These are phyloP conservation scores for Rhynchophorus ferrugineus DNA, from an alignment of 1,140 invertebrate genomes.

Conservation along the genomic window DNA sequence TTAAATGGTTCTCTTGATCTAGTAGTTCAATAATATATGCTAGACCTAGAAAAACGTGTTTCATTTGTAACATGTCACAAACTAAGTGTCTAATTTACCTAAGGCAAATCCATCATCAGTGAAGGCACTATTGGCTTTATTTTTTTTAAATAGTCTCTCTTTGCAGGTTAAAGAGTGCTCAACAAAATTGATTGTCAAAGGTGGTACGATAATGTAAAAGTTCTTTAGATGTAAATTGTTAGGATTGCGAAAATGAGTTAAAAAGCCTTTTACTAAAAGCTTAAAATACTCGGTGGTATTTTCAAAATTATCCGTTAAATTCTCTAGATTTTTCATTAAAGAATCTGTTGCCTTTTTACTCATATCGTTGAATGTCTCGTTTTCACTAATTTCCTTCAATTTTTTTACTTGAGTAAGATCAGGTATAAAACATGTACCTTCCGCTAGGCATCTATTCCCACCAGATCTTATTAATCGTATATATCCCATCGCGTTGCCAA, in stretches of 20 bases:
- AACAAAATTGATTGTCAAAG: slow-evolving; percentile 90
- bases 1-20: slow-evolving; percentile 72
- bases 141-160: slow-evolving; percentile 85
- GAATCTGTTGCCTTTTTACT: slow-evolving; percentile 60
- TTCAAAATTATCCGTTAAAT: slow-evolving; percentile 78
- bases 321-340: slow-evolving; percentile 69
- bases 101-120: slow-evolving; percentile 98
- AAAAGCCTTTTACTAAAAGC: slow-evolving; percentile 88
- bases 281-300: slow-evolving; percentile 95
- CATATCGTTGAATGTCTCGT: slow-evolving; percentile 51
- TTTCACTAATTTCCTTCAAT: slow-evolving; percentile 51
- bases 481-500: slow-evolving; percentile 96
- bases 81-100: slow-evolving; percentile 57
- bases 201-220: slow-evolving; percentile 90
- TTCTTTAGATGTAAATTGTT: slow-evolving; percentile 88
- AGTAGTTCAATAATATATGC: slow-evolving; percentile 65
- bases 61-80: too few relatives aligned
- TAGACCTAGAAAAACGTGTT: slow-evolving; percentile 36
- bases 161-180: slow-evolving; percentile 89
- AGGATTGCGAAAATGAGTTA: slow-evolving; percentile 74
- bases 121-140: slow-evolving; percentile 78
- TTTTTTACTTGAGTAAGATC: slow-evolving; percentile 64
- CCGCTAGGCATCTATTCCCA: slow-evolving; percentile 84
- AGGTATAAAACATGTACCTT: slow-evolving; percentile 85
- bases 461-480: slow-evolving; percentile 91